These are phyloP conservation scores for Stenotaenia linearis DNA, from an alignment of 2,888 invertebrate genomes.

Conservation along the genomic window DNA sequence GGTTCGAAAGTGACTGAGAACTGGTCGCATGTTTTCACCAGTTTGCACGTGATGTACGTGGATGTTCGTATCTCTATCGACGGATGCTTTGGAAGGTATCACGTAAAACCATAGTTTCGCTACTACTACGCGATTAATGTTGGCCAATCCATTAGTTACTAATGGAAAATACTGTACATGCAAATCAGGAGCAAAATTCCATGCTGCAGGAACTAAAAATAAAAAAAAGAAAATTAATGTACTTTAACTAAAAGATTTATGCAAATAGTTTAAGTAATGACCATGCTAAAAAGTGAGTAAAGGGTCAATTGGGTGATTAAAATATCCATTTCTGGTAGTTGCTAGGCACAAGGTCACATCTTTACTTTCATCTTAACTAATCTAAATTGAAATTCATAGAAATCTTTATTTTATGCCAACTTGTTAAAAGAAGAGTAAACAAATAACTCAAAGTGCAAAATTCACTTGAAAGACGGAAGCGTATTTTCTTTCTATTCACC, in stretches of 20 bases:
- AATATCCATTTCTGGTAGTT: background rate
- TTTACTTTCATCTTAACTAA: background rate
- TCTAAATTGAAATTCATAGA: background rate
- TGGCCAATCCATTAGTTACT: conserved; percentile 63
- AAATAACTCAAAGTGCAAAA: background rate
- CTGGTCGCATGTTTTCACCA: background rate
- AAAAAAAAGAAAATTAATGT: conserved; percentile 28
- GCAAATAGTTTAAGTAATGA: background rate
- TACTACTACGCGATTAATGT: conserved; percentile 56
- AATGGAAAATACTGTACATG: conserved; percentile 67
- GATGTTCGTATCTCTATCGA: background rate
- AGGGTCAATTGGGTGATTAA: background rate
- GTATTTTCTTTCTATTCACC: too few relatives aligned
- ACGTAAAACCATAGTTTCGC: conserved; percentile 66
- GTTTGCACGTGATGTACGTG: conserved; percentile 24
- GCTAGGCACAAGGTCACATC: background rate
- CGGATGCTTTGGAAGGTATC: conserved; percentile 42
- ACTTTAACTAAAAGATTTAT: background rate
- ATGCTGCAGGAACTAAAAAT: conserved; percentile 52
- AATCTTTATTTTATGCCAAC: background rate
- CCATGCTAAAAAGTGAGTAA: too few relatives aligned
- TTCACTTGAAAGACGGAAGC: background rate
- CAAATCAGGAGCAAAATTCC: conserved; percentile 61
- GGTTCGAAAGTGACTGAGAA: conserved; percentile 37
- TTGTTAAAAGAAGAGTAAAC: background rate